A percentile compares a stretch with the other conserved stretches of the same genome.
These are phyloP conservation scores for Episyrphus balteatus DNA, from an alignment of 1,140 invertebrate species.

Conservation along the genomic window DNA sequence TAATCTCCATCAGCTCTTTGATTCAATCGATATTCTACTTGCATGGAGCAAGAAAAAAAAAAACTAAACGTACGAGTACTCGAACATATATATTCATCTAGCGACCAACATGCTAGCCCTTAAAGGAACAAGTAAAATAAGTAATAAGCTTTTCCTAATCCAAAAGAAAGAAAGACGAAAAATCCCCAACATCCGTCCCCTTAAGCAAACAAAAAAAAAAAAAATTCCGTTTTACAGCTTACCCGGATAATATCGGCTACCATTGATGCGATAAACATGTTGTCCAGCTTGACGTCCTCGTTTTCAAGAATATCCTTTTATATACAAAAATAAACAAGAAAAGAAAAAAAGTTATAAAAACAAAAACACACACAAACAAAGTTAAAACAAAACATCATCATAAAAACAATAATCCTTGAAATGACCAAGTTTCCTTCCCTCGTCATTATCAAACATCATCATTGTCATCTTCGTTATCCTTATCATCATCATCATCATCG, in stretches of 20 bases:
- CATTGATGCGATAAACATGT: constrained; percentile 83
- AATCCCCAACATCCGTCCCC: too few species aligned
- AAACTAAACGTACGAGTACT: too few species aligned
- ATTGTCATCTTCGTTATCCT: background rate
- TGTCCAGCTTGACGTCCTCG: constrained; percentile 80
- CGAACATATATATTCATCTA: too few species aligned
- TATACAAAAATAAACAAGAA: constrained; percentile 17
- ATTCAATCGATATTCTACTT: too few species aligned
- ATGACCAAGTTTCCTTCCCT: background rate
- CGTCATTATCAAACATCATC: constrained; percentile 4
- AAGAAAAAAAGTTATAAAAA: background rate
- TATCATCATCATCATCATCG: too few species aligned
- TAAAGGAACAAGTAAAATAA: too few species aligned
- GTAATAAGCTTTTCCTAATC: too few species aligned
- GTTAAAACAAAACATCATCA: background rate
- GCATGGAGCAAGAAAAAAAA: too few species aligned
- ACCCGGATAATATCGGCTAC: constrained; percentile 79
- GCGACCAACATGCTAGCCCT: too few species aligned
- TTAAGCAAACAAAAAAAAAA: too few species aligned
- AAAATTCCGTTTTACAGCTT: constrained; percentile 29
- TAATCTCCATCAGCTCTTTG: too few species aligned
- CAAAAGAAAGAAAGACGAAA: too few species aligned
- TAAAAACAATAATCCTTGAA: background rate
- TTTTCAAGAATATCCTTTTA: constrained; percentile 89
- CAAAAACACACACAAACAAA: background rate